Evolutionary conservation across 2,888 invertebrate genomes (phyloP).

Genomic region (Psylliodes chrysocephalus): DNA sequence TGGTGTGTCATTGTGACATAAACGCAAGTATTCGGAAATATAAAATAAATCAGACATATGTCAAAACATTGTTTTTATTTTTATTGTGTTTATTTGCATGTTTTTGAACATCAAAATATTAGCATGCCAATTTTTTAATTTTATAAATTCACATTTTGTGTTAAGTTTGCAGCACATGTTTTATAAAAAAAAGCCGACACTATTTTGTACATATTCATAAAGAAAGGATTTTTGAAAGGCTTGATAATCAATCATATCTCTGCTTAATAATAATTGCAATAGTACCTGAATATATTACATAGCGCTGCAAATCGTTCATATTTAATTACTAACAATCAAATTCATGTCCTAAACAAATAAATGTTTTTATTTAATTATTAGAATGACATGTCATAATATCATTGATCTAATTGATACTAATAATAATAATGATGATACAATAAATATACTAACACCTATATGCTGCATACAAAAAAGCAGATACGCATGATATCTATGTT

Average conservation of each 20-base stretch:
- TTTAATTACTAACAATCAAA: conserved; percentile 24
- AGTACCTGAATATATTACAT: conserved; percentile 62
- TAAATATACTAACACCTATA: neutral
- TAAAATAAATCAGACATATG: too few species aligned
- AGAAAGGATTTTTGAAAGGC: conserved; percentile 12
- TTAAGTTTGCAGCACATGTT: conserved; percentile 52
- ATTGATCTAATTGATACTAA: neutral
- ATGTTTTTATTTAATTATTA: neutral
- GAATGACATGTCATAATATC: conserved; percentile 19
- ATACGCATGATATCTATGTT: neutral
- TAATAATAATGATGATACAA: too few species aligned
- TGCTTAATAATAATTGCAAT: conserved; percentile 57
- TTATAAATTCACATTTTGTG: conserved; percentile 22
- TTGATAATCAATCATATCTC: conserved; percentile 29
- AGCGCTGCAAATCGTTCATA: conserved; percentile 49
- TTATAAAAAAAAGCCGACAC: conserved; percentile 44
- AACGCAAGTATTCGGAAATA: too few species aligned
- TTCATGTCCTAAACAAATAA: neutral
- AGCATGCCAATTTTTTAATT: conserved; percentile 32
- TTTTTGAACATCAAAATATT: conserved; percentile 16
- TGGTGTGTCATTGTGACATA: too few species aligned
- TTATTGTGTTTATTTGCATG: too few species aligned
- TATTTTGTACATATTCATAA: conserved; percentile 43
- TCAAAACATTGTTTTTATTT: too few species aligned
- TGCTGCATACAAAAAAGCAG: neutral